Percentiles rank a stretch among this genome's conserved stretches.
Evolutionary conservation across 2,113 vertebrate genomes (phyloP).

Genomic region (human (Homo sapiens)): DNA sequence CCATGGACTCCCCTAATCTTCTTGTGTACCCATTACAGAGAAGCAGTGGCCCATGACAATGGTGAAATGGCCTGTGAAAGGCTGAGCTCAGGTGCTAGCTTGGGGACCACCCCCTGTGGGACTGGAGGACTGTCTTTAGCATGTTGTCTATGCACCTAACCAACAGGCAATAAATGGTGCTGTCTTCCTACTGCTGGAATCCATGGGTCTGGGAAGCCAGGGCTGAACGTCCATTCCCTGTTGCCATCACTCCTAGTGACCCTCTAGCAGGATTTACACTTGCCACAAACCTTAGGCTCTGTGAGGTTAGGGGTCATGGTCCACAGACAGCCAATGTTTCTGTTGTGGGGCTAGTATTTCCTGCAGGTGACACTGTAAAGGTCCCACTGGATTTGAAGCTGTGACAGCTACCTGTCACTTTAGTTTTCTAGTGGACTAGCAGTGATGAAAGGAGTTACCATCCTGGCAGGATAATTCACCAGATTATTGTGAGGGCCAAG

Average conservation of each 20-base stretch:
- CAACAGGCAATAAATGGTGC: too few species aligned
- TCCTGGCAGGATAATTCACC: accelerated
- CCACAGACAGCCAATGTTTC: not conserved
- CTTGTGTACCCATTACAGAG: accelerated
- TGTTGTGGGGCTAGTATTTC: too few species aligned
- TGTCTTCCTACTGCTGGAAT: not conserved
- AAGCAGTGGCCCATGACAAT: not conserved
- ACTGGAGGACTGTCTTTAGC: not conserved
- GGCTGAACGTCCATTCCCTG: not conserved
- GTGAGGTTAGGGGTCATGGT: not conserved
- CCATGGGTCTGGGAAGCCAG: not conserved
- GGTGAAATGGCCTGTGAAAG: not conserved
- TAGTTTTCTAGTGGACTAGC: not conserved
- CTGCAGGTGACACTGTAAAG: not conserved
- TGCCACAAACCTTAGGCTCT: not conserved
- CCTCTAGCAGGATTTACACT: not conserved
- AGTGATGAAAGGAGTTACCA: too few species aligned
- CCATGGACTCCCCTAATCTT: too few species aligned
- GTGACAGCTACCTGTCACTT: not conserved
- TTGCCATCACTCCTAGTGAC: not conserved
- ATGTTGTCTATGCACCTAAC: too few species aligned
- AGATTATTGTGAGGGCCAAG: too few species aligned
- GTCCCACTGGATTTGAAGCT: not conserved
- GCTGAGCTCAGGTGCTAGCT: not conserved
- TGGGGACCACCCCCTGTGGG: not conserved